Percentiles rank a stretch among this genome's conserved stretches.
Evolutionary conservation across 2,888 invertebrate species (phyloP).

Genomic region (Eupithecia exiguata): DNA sequence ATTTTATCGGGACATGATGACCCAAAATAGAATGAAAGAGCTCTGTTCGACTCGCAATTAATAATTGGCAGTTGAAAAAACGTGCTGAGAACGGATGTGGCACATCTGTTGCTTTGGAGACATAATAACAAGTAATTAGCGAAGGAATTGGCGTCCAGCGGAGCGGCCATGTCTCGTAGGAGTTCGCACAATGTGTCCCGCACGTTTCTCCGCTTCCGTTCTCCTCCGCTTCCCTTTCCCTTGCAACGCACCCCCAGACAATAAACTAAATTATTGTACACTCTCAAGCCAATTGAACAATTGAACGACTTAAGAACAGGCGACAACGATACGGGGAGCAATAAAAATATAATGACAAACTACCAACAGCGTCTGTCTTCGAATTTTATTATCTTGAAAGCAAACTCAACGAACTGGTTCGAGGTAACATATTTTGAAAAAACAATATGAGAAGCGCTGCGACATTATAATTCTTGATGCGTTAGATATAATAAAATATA

Average conservation of each 20-base stretch:
- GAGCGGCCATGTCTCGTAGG: constrained; percentile 46
- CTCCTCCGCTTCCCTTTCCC: constrained; percentile 47
- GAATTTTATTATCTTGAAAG: constrained; percentile 46
- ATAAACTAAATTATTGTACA: constrained; percentile 51
- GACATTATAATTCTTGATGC: constrained; percentile 46
- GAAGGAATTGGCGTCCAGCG: constrained; percentile 62
- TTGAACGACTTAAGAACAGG: constrained; percentile 43
- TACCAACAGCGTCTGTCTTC: constrained; percentile 35
- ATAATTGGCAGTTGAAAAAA: constrained; percentile 54
- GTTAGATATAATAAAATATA: constrained; percentile 54
- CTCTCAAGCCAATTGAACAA: constrained; percentile 50
- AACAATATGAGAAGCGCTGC: constrained; percentile 39
- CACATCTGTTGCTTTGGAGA: constrained; percentile 79
- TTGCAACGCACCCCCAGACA: constrained; percentile 43
- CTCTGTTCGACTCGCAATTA: constrained; percentile 40
- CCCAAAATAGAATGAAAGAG: constrained; percentile 41
- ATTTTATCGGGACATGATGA: constrained; percentile 40
- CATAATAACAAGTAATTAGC: constrained; percentile 81
- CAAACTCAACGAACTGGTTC: constrained; percentile 36
- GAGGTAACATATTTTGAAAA: constrained; percentile 45
- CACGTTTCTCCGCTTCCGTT: constrained; percentile 73
- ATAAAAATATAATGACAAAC: constrained; percentile 41
- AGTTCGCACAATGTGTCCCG: constrained; percentile 80
- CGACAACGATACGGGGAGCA: constrained; percentile 36
- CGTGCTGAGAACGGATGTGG: constrained; percentile 74